Evolutionary conservation across 2,888 invertebrate species (phyloP), one percentile per base, ranked within the genome.

Genomic region (Andrena bicolor): DNA sequence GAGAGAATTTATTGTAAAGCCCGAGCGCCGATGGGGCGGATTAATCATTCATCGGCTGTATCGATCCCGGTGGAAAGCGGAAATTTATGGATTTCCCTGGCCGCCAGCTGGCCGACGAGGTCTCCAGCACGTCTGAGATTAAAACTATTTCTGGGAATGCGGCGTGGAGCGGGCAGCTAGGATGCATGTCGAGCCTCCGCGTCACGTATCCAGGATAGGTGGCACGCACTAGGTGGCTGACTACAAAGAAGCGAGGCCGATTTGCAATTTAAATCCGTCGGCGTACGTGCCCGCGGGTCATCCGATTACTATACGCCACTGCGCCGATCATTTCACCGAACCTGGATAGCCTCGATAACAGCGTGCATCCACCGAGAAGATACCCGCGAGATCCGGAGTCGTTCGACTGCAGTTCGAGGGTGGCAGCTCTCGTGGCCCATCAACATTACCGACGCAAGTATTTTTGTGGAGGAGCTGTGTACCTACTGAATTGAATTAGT

Each of bases 231-330:
- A 91, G 91, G 92, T 92, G 92, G 92, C 90, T 92, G 92, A 91
- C 91, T 92, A 92, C 92, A 92, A 93, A 93, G 92, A 92, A 91
- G 90, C 91, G 91, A 92, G 91, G 92, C 92, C 92, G 92, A 92
- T 93, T 92, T 92, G 92, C 92, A 93, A 93, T 93, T 93, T 92
- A 93, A 93, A 92, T 93, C 91, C 89, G 89, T 89, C 91, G 88
- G 86, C 84, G 90, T 92, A 92, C 92, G 92, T 92, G 92, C 91
- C 90, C 91, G 89, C 92, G 88, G 91, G 90, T 92, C 92, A 90
- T 91, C 91, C 92, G 87, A 91, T 89, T 83, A 68, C 86, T 86
- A 82, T 82, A 86, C 84, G 82, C 72, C 84, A 58, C 64, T 63
- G 51, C 76, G 68, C 85, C 87, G 89, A 91, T 91, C 89, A 90